phyloP scores from a whole-genome alignment of 2,113 vertebrate species.

The Bungarus multicinctus region DNA sequence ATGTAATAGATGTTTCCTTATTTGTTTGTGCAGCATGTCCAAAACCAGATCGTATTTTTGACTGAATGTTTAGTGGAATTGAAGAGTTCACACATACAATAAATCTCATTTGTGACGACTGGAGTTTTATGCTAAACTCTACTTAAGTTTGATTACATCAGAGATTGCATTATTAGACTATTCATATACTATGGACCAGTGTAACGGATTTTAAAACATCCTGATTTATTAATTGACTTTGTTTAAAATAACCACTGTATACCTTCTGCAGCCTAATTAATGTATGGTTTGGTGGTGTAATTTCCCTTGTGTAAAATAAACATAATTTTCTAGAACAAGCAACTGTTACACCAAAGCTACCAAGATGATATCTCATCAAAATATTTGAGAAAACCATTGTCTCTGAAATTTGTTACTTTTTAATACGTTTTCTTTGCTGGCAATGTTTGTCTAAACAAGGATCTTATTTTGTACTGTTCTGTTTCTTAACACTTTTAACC shows the following conservation, averaged over 20 bases:
- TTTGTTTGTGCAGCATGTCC: background rate
- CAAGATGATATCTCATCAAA: background rate
- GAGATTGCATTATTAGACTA: no score
- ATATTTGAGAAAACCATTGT: no score
- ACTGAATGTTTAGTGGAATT: background rate
- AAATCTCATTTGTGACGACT: rapidly evolving
- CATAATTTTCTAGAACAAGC: background rate
- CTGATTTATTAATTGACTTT: no score
- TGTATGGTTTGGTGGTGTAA: background rate
- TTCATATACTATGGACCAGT: no score
- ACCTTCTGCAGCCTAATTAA: background rate
- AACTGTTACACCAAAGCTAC: background rate
- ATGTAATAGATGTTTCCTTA: background rate
- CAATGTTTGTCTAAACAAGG: background rate
- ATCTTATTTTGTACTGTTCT: background rate
- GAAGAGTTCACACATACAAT: background rate
- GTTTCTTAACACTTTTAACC: background rate
- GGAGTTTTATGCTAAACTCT: no score
- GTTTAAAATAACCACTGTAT: background rate
- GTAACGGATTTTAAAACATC: no score
- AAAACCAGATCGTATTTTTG: background rate
- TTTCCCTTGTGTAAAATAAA: background rate
- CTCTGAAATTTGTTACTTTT: background rate
- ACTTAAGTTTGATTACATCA: background rate
- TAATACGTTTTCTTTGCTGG: background rate